A percentile compares a stretch with the other conserved stretches of the same genome.
These are phyloP conservation scores for Helicoverpa armigera DNA, from an alignment of 1,140 invertebrate species.

Conservation along the genomic window DNA sequence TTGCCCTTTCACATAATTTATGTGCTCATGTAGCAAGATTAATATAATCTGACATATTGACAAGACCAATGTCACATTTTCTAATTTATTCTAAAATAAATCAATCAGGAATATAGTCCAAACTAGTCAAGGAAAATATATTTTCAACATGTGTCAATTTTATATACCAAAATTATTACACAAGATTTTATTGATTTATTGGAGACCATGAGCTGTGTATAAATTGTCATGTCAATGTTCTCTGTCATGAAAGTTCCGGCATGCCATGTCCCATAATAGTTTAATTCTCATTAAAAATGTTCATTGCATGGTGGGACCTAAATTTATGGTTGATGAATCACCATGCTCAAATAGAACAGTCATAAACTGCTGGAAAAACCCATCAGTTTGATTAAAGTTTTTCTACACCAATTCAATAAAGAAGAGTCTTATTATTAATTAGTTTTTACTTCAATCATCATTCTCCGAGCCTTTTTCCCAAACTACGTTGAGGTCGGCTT, in stretches of 20 bases:
- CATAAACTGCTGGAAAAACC: conserved; percentile 12
- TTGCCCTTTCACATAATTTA: too few relatives aligned
- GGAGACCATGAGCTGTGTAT: neutral
- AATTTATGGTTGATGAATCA: conserved; percentile 39
- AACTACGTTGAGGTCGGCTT: too few relatives aligned
- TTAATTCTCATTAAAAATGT: conserved; percentile 11
- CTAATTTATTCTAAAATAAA: too few relatives aligned
- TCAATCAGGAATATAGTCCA: too few relatives aligned
- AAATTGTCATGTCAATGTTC: neutral
- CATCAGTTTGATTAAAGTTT: conserved; percentile 5
- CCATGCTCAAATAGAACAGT: neutral
- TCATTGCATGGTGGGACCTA: conserved; percentile 19
- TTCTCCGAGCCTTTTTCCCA: too few relatives aligned
- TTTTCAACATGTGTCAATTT: too few relatives aligned
- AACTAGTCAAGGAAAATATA: too few relatives aligned
- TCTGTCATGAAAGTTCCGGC: neutral
- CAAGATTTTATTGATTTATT: too few relatives aligned
- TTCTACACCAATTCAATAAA: neutral
- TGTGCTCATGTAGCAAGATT: too few relatives aligned
- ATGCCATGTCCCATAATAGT: neutral
- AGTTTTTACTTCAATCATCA: neutral
- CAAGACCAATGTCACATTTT: too few relatives aligned
- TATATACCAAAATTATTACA: too few relatives aligned
- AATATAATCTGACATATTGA: neutral
- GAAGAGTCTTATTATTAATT: neutral